Conservation (phyloP, 2,113 vertebrate genomes). For the Amblyopsis rosae region DNA sequence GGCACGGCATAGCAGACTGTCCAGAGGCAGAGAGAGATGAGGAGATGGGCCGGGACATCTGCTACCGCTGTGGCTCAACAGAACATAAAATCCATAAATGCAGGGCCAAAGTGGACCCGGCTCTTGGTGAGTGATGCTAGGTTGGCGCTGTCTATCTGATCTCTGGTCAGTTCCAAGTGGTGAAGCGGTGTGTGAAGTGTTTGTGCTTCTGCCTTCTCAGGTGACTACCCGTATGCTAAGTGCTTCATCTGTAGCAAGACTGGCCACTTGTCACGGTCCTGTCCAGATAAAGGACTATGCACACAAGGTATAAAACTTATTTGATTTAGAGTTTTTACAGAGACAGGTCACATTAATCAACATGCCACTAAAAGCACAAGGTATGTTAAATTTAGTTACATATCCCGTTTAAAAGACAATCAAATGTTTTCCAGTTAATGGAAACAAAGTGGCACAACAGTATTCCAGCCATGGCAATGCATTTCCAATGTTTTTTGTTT, state of each 20-base stretch:
- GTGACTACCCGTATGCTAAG: conserved; percentile 91
- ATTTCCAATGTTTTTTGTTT: too few species aligned
- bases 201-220: conserved; percentile 71
- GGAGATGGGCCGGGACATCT: conserved; percentile 91
- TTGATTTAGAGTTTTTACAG: too few species aligned
- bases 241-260: conserved; percentile 95
- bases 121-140: conserved; percentile 75
- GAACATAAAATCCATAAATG: conserved; percentile 92
- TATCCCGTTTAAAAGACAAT: too few species aligned
- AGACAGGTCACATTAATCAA: too few species aligned
- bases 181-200: too few species aligned
- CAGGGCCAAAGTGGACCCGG: conserved; percentile 88
- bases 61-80: conserved; percentile 94
- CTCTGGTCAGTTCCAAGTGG: background rate
- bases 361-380: too few species aligned
- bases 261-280: conserved; percentile 90
- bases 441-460: too few species aligned
- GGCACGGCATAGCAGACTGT: conserved; percentile 92
- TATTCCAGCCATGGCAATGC: too few species aligned
- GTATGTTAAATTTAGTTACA: too few species aligned
- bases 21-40: conserved; percentile 84
- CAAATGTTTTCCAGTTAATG: too few species aligned
- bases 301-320: conserved; percentile 80
- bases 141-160: background rate
- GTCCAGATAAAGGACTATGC: conserved; percentile 93